Evolutionary conservation across 2,113 vertebrate species (phyloP).

Genomic region (Crotalus horridus): DNA sequence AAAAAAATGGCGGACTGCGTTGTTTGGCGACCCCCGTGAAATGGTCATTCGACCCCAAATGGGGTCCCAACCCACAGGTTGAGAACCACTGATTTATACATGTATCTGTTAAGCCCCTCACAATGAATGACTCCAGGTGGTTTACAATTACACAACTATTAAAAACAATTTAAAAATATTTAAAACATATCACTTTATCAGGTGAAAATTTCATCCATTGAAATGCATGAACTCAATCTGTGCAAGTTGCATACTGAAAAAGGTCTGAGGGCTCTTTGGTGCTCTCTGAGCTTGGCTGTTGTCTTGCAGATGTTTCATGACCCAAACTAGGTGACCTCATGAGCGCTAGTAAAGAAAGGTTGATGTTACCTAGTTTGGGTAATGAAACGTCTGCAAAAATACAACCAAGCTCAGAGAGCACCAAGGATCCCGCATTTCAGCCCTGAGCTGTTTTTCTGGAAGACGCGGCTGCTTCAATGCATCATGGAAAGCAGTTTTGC

Average conservation of each 20-base stretch:
- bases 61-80: too few relatives aligned
- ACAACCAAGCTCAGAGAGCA: too few relatives aligned
- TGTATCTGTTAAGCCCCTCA: too few relatives aligned
- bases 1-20: too few relatives aligned
- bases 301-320: neutral
- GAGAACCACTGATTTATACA: too few relatives aligned
- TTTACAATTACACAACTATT: neutral
- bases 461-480: neutral
- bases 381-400: too few relatives aligned
- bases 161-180: neutral
- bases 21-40: too few relatives aligned
- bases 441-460: neutral
- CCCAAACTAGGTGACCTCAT: neutral
- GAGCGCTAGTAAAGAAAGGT: neutral
- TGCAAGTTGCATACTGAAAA: neutral
- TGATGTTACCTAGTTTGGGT: neutral
- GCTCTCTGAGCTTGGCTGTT: neutral
- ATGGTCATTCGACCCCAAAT: too few relatives aligned
- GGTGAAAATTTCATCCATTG: neutral
- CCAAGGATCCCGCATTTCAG: neutral
- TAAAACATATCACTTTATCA: neutral
- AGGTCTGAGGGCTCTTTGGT: neutral
- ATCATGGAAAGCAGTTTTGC: neutral
- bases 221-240: neutral
- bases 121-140: neutral